Evolutionary conservation across 1,140 invertebrate species (phyloP).

Genomic region (Phocides pigmalion): DNA sequence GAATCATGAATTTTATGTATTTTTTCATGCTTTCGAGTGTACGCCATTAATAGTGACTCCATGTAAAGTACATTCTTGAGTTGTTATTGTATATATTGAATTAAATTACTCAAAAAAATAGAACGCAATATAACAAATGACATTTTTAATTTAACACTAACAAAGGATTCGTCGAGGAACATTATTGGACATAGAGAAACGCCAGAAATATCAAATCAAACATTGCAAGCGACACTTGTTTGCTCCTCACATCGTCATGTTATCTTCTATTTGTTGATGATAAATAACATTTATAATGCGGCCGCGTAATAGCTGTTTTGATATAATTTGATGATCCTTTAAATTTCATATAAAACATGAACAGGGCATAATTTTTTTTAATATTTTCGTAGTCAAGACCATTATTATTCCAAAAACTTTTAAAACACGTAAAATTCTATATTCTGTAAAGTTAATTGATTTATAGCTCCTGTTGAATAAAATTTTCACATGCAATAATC

Average conservation of each 20-base stretch:
- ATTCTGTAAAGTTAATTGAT: too few species aligned
- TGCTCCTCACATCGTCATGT: slow-evolving; percentile 6
- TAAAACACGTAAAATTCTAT: too few species aligned
- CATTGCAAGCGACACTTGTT: slow-evolving; percentile 17
- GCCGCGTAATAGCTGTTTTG: slow-evolving; percentile 10
- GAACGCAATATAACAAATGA: neutral
- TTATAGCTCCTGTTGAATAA: too few species aligned
- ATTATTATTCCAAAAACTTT: too few species aligned
- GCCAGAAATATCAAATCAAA: neutral
- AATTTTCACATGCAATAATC: too few species aligned
- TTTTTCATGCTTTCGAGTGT: too few species aligned
- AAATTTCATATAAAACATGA: neutral
- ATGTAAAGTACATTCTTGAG: too few species aligned
- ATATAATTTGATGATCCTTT: neutral
- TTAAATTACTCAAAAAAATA: neutral
- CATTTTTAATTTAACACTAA: slow-evolving; percentile 4
- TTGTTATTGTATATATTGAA: too few species aligned
- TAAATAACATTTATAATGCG: slow-evolving; percentile 19
- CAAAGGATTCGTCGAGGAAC: neutral
- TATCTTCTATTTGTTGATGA: slow-evolving; percentile 30
- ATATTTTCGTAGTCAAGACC: too few species aligned
- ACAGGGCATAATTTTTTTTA: neutral
- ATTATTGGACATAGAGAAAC: neutral
- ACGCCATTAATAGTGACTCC: too few species aligned
- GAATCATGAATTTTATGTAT: too few species aligned